phyloP scores from a whole-genome alignment of 2,113 vertebrate genomes.

The Rhinolophus sinicus region DNA sequence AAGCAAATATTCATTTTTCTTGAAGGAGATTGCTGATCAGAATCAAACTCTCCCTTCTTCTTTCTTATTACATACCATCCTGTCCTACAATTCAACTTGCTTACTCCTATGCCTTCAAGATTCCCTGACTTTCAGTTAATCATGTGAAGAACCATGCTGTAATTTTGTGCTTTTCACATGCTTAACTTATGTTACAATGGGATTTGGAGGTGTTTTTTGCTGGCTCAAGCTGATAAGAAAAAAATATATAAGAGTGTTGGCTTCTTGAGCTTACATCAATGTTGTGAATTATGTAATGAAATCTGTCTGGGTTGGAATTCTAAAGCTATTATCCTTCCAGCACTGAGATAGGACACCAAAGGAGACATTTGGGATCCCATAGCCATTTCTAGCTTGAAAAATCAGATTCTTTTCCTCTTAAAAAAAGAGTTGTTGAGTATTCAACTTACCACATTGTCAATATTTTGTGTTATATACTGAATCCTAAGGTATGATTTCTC shows the following conservation, averaged over 20 bases:
- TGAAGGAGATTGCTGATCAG: constrained; percentile 47
- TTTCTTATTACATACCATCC: neutral
- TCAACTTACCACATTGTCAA: constrained; percentile 44
- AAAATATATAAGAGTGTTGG: constrained; percentile 49
- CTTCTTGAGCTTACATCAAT: constrained; percentile 67
- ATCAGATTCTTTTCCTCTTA: constrained; percentile 53
- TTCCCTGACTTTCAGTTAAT: constrained; percentile 35
- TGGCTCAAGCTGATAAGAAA: constrained; percentile 63
- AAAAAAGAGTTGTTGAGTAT: neutral
- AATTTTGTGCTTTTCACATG: constrained; percentile 70
- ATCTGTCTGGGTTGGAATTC: constrained; percentile 45
- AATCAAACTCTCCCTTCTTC: constrained; percentile 33
- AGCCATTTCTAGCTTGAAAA: constrained; percentile 21
- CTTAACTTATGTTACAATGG: constrained; percentile 67
- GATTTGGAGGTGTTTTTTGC: constrained; percentile 62
- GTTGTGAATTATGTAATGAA: constrained; percentile 66
- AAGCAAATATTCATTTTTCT: constrained; percentile 39
- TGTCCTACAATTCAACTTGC: constrained; percentile 48
- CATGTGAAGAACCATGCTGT: constrained; percentile 32
- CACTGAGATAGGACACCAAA: constrained; percentile 42
- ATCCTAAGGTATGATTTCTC: constrained; percentile 53
- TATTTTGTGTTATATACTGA: constrained; percentile 34
- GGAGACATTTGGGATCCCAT: constrained; percentile 43
- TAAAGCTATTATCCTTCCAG: constrained; percentile 54
- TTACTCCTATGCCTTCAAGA: constrained; percentile 23